A percentile compares a stretch with the other conserved stretches of the same genome.
Conservation (phyloP, 1,140 invertebrate genomes). For the Bombus difficillimus region DNA sequence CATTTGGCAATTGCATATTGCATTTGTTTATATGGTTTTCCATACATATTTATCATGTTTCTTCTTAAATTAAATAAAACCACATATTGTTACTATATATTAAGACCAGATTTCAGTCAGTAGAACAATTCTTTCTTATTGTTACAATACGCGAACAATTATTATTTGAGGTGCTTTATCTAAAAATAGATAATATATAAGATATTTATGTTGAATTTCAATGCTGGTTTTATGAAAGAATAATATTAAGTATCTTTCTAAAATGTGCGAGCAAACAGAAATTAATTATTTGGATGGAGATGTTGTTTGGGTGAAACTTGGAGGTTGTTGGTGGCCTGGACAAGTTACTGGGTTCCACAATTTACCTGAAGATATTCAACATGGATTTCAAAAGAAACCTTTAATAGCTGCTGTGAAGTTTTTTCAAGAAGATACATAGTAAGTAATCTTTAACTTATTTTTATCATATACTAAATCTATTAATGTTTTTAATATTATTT, state of each 20-base stretch:
- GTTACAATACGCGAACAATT: slow-evolving; percentile 46
- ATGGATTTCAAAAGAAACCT: slow-evolving; percentile 85
- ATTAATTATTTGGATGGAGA: slow-evolving; percentile 87
- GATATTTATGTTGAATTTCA: slow-evolving; percentile 21
- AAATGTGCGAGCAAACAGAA: slow-evolving; percentile 86
- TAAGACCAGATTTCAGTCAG: not conserved
- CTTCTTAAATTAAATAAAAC: slow-evolving; percentile 8
- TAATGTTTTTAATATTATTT: slow-evolving; percentile 43
- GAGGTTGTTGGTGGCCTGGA: slow-evolving; percentile 90
- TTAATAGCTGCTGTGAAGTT: slow-evolving; percentile 91
- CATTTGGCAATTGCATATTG: slow-evolving; percentile 1
- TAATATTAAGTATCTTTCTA: slow-evolving; percentile 61
- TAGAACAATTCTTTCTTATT: slow-evolving; percentile 31
- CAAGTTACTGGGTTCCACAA: slow-evolving; percentile 86
- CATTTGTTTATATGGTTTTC: slow-evolving; percentile 20
- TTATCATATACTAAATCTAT: not conserved
- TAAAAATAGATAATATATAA: slow-evolving; percentile 8
- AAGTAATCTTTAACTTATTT: slow-evolving; percentile 78
- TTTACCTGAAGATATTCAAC: slow-evolving; percentile 85
- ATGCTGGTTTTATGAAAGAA: slow-evolving; percentile 62
- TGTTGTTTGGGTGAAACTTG: slow-evolving; percentile 92
- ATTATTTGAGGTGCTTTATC: slow-evolving; percentile 32
- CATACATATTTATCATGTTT: slow-evolving; percentile 18
- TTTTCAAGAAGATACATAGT: slow-evolving; percentile 92
- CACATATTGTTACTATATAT: not conserved